These are phyloP conservation scores for Aromia moschata DNA, from an alignment of 2,888 invertebrate species.

Conservation along the genomic window DNA sequence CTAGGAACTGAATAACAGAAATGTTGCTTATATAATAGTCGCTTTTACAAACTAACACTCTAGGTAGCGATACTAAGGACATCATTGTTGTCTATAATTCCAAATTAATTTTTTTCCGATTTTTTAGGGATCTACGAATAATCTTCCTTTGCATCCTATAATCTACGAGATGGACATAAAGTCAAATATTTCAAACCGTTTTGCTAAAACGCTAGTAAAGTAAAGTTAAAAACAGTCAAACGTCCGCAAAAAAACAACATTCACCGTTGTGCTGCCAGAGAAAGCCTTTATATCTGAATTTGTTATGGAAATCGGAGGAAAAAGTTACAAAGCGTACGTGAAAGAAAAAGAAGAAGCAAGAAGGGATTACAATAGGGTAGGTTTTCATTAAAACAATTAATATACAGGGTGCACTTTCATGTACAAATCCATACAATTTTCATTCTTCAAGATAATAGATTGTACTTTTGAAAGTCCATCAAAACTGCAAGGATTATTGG, in stretches of 20 bases:
- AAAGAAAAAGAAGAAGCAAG: slow-evolving; percentile 73
- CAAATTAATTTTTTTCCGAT: background rate
- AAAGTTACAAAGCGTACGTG: slow-evolving; percentile 71
- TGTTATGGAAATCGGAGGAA: slow-evolving; percentile 72
- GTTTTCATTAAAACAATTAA: background rate
- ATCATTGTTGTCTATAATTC: no score
- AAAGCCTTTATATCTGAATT: slow-evolving; percentile 77
- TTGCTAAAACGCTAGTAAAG: slow-evolving; percentile 74
- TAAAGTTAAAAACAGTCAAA: slow-evolving; percentile 70
- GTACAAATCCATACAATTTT: no score
- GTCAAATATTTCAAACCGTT: slow-evolving; percentile 72
- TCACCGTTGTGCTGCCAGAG: slow-evolving; percentile 74
- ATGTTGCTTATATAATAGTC: no score
- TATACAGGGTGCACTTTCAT: no score
- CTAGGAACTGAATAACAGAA: no score
- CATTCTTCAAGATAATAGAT: no score
- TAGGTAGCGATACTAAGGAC: no score
- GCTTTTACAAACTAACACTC: no score
- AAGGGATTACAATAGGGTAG: slow-evolving; percentile 59
- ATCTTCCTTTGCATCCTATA: slow-evolving; percentile 53
- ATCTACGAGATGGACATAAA: slow-evolving; percentile 71
- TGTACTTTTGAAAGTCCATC: no score
- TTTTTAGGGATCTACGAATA: slow-evolving; percentile 1
- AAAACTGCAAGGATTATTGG: background rate
- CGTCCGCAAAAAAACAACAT: slow-evolving; percentile 70